Base-by-base conservation (phyloP, 2,797 vertebrate genomes). In the Eulemur rubriventer region DNA sequence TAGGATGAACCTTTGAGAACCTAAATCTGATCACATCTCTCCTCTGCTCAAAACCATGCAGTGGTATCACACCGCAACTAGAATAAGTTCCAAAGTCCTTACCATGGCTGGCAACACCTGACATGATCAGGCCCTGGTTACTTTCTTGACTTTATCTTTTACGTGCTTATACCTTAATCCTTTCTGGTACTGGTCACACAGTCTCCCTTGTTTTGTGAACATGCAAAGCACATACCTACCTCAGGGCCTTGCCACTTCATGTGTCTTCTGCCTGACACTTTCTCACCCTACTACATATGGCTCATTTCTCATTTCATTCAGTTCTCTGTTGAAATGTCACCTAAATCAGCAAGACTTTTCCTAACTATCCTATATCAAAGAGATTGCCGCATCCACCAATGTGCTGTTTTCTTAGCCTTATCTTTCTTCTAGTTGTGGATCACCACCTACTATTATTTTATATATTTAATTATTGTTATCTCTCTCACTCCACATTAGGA, bases 31-130 rank as follows among this genome's bases (percentile, higher is more conserved):
- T 86, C 11, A 33, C 33, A 70, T 50, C 24, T 81, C 12, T 93
- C 28, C 22, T 81, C n/a, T 86, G 78, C 35, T 94, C 63, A 93
- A 65, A 84, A 91, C 43, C 9, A 20, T 91, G 17, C 24, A 55
- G 4, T 61, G n/a, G 82, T 46, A 91, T 94, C 33, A 79, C 24
- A 24, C 72, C 70, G 94, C 75, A 91, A 48, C 41, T 88, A 84
- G 76, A 83, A 14, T 80, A 88, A 88, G 13, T 94, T 95, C 78
- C 92, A 76, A 38, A 78, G 72, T 67, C 48, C 43, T 92, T 46
- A 59, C 46, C 11, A 10, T 94, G 48, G 48, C 57, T 93, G 67
- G 61, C 10, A 65, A 18, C 1, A 52, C 20, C 52, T 80, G 69
- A 75, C 26, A 43, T 35, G 17, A 52, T 85, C 79, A 91, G 63